A percentile compares a stretch with the other conserved stretches of the same genome.
Evolutionary conservation across 2,113 vertebrate species (phyloP).

Genomic region (Hippocampus zosterae): DNA sequence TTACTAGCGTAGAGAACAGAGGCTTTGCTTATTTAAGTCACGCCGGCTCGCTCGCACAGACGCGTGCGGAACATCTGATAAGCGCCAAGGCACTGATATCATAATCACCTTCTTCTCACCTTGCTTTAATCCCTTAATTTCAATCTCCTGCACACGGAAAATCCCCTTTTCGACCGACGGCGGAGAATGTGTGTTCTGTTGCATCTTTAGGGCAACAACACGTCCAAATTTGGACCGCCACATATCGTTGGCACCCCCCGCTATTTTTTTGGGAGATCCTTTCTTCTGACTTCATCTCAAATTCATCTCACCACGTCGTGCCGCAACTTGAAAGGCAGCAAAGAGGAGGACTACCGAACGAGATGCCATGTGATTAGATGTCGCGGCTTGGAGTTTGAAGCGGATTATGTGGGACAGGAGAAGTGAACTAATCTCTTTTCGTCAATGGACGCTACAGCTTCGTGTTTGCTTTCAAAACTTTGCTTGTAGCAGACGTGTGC

Average conservation of each 20-base stretch:
- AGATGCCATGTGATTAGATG: not conserved
- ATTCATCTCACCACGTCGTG: not conserved
- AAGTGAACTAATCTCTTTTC: no score
- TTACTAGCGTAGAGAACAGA: constrained; percentile 26
- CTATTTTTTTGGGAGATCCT: not conserved
- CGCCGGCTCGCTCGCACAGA: constrained; percentile 22
- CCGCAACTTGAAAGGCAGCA: not conserved
- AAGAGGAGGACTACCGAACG: not conserved
- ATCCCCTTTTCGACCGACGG: not conserved
- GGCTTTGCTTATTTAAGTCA: constrained; percentile 53
- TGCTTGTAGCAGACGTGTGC: no score
- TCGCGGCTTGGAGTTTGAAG: no score
- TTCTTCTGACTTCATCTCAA: not conserved
- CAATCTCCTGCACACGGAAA: constrained; percentile 26
- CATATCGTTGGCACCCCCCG: not conserved
- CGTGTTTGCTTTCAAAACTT: no score
- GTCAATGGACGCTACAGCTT: no score
- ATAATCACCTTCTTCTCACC: constrained; percentile 43
- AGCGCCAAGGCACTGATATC: constrained; percentile 42
- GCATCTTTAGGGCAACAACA: not conserved
- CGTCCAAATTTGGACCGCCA: not conserved
- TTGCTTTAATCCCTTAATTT: constrained; percentile 48
- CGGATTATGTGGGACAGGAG: no score
- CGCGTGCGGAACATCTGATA: constrained; percentile 31
- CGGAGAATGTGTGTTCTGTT: not conserved